Percentiles rank a stretch among this genome's conserved stretches.
These are phyloP conservation scores for Coleophora deauratella DNA, from an alignment of 2,888 invertebrate species.

Conservation along the genomic window DNA sequence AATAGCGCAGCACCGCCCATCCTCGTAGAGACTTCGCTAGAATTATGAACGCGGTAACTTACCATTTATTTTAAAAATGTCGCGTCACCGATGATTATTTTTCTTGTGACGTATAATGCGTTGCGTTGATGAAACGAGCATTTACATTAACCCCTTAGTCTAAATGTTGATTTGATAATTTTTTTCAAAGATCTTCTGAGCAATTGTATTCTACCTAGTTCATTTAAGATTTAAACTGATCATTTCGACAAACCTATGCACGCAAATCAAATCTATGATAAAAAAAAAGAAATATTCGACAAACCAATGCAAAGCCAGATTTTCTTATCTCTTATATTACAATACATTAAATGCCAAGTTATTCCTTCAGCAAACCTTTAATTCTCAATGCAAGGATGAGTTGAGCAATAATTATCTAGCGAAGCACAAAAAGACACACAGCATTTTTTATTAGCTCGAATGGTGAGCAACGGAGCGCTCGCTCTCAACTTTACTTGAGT, in stretches of 20 bases:
- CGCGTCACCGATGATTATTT: constrained; percentile 16
- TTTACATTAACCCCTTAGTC: too few relatives aligned
- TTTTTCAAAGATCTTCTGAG: neutral
- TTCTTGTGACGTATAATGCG: constrained; percentile 9
- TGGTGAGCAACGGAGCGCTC: constrained; percentile 42
- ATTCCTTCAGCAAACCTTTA: neutral
- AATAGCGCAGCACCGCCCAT: constrained; percentile 30
- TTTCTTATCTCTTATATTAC: too few relatives aligned
- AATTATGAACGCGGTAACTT: constrained; percentile 40
- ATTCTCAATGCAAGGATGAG: neutral
- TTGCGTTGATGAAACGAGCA: too few relatives aligned
- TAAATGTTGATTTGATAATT: too few relatives aligned
- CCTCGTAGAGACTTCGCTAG: constrained; percentile 30
- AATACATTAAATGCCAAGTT: too few relatives aligned
- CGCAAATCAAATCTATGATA: too few relatives aligned
- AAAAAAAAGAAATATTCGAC: too few relatives aligned
- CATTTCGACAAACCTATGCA: too few relatives aligned
- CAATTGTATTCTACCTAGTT: too few relatives aligned
- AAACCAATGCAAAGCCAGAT: too few relatives aligned
- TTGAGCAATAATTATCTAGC: neutral
- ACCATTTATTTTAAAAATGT: constrained; percentile 21
- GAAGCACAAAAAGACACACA: constrained; percentile 31
- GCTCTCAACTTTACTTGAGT: constrained; percentile 22
- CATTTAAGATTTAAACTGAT: too few relatives aligned
- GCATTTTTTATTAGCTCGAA: constrained; percentile 50